A percentile compares a stretch with the other conserved stretches of the same genome.
These are phyloP conservation scores for Brotula barbata DNA, from an alignment of 2,797 vertebrate genomes.

Conservation along the genomic window DNA sequence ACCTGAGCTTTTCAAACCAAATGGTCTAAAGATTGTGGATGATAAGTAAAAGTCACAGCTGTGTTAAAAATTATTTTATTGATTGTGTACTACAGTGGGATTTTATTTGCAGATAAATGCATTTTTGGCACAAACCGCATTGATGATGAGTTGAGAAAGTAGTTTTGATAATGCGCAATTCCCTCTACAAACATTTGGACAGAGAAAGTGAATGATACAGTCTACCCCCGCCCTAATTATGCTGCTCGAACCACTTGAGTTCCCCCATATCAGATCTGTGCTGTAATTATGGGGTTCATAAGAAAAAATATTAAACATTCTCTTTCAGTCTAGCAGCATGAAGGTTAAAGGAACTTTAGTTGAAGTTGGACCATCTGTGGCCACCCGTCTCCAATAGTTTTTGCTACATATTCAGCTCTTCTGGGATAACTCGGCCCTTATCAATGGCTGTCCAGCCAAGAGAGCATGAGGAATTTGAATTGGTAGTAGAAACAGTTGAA, in stretches of 20 bases:
- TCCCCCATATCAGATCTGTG: background rate
- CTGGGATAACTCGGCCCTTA: background rate
- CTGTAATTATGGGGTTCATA: too few species aligned
- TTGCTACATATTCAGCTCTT: background rate
- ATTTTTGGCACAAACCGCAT: background rate
- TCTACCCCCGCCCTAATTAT: background rate
- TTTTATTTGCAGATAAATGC: constrained; percentile 16
- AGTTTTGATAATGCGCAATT: background rate
- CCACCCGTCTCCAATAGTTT: background rate
- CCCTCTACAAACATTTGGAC: background rate
- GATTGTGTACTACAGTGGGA: constrained; percentile 13
- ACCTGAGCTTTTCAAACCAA: constrained; percentile 31
- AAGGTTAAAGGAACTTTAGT: too few species aligned
- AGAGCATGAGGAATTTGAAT: background rate
- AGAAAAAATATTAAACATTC: too few species aligned
- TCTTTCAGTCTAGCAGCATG: too few species aligned
- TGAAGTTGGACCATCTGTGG: too few species aligned
- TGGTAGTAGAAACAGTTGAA: background rate
- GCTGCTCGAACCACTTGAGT: background rate
- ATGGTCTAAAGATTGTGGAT: constrained; percentile 2
- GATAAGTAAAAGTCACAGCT: constrained; percentile 22
- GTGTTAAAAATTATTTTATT: constrained; percentile 33
- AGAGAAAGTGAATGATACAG: too few species aligned
- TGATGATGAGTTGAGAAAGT: too few species aligned
- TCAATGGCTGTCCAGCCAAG: background rate